Base-by-base conservation (phyloP, 2,888 invertebrate genomes). In the Orgyia antiqua region DNA sequence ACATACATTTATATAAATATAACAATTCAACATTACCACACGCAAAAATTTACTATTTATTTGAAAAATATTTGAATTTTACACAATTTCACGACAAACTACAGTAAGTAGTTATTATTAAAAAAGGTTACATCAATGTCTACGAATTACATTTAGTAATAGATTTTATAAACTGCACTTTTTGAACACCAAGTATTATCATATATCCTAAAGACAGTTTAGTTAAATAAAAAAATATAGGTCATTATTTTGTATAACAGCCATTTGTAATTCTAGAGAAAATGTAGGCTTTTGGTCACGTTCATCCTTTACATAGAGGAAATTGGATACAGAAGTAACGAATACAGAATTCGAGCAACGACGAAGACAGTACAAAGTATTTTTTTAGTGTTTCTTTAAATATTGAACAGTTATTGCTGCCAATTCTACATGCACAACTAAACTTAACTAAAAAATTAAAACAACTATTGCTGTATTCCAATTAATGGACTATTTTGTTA, bases 221-320 rank as follows among this genome's bases (percentile, higher is more conserved):
- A 75, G 78, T 79, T 83, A 82, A 77, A 67, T 82, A 83, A 84
- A 84, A 83, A 84, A 83, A 83, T 82, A 83, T 79, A 83, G 68
- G 73, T 71, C 15, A 53, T 61, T 49, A 58, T 62, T 63, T 70
- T 70, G 63, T 77, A 79, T 70, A 76, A 72, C 70, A 76, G 72
- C 78, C 70, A 64, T 66, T 76, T 71, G 70, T 77, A 66, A 66
- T 61, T 54, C 58, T 62, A 64, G 65, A 64, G 68, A 69, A 61
- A 67, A 68, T 68, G 65, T 70, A 75, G 70, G 71, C 74, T 59
- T 65, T 80, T 78, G 77, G 78, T 79, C 77, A 63, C 52, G 4
- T n/a, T n/a, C n/a, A n/a, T n/a, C n/a, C n/a, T n/a, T n/a, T n/a
- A n/a, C n/a, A n/a, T n/a, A n/a, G n/a, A n/a, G n/a, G n/a, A n/a